phyloP scores from a whole-genome alignment of 2,113 vertebrate genomes.

The Indri indri region DNA sequence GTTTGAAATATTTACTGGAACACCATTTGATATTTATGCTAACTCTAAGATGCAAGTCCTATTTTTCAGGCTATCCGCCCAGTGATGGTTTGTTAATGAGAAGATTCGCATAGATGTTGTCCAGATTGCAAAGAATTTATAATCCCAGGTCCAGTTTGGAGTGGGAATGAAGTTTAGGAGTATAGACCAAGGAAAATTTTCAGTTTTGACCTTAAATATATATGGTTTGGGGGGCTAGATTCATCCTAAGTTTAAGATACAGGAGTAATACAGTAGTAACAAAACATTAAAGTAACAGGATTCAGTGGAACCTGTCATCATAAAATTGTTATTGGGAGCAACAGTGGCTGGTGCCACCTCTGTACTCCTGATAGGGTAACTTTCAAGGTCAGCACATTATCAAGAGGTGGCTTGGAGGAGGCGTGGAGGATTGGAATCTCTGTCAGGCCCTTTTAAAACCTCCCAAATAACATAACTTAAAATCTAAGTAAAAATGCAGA shows the following conservation, averaged over 20 bases:
- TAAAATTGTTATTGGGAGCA: background rate
- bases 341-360: background rate
- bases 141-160: background rate
- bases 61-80: background rate
- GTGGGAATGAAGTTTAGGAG: background rate
- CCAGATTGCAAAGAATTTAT: slow-evolving; percentile 5
- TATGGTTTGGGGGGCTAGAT: background rate
- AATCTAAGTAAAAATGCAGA: background rate
- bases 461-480: background rate
- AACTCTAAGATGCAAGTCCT: background rate
- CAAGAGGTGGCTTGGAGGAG: background rate
- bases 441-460: background rate
- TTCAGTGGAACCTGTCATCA: background rate
- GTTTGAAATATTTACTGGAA: background rate
- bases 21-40: background rate
- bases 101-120: slow-evolving; percentile 6
- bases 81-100: background rate
- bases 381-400: background rate
- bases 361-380: background rate
- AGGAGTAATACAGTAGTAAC: background rate
- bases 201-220: background rate
- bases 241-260: background rate
- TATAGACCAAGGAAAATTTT: background rate
- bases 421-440: background rate
- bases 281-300: background rate